These are phyloP conservation scores for Phasia obesa DNA, from an alignment of 2,888 invertebrate genomes.

Conservation along the genomic window DNA sequence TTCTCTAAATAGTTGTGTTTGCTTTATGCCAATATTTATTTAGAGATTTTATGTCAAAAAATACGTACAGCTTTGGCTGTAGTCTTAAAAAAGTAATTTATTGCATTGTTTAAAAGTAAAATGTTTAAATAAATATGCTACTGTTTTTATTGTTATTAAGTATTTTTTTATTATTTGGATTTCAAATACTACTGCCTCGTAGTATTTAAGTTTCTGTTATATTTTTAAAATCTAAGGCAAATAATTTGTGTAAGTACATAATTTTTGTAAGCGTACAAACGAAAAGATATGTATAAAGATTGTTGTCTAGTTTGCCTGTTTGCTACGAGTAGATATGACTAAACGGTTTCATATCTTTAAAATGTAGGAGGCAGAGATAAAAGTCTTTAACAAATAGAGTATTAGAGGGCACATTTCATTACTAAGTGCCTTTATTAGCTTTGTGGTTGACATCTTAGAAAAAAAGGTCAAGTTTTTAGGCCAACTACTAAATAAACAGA, in stretches of 20 bases:
- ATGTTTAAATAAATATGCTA: slow-evolving; percentile 65
- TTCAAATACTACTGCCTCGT: neutral
- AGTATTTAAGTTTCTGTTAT: neutral
- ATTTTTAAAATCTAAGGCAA: no score
- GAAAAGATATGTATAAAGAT: neutral
- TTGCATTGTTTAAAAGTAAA: slow-evolving; percentile 42
- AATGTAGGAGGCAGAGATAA: no score
- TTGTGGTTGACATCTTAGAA: no score
- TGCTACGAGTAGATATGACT: no score
- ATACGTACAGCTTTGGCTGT: slow-evolving; percentile 6
- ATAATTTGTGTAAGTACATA: slow-evolving; percentile 34
- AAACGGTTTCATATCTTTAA: no score
- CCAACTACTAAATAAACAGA: neutral
- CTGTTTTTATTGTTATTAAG: slow-evolving; percentile 51
- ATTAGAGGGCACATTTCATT: no score
- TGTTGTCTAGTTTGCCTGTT: no score
- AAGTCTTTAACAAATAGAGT: no score
- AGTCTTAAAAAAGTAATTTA: slow-evolving; percentile 43
- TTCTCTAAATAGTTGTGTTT: neutral
- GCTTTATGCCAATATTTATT: slow-evolving; percentile 52
- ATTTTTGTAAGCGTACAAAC: neutral
- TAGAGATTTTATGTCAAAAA: slow-evolving; percentile 18
- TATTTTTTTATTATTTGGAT: slow-evolving; percentile 13
- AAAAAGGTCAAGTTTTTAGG: slow-evolving; percentile 36
- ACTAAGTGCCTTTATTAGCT: no score